Evolutionary conservation across 2,888 invertebrate species (phyloP), one percentile per base, ranked within the genome.

Genomic region (Ectemnius continuus): DNA sequence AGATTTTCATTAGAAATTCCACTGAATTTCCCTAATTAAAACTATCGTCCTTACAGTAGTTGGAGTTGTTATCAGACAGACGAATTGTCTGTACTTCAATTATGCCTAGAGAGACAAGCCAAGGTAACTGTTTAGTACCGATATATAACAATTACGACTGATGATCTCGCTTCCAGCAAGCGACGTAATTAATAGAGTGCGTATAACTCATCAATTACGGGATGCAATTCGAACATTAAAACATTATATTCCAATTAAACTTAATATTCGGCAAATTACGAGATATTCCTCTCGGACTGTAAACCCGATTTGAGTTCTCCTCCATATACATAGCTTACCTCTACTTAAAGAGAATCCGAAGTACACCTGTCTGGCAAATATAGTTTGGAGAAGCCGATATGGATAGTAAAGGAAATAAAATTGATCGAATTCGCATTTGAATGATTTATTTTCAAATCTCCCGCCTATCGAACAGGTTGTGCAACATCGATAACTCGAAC

Each of bases 151-250:
- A 79, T 77, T 70, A 79, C 80, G 75, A 83, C 72, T 80, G 80
- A 82, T 47, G n/a, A n/a, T 66, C 47, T 76, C 66, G 63, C 65
- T 58, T 76, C 73, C 80, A 75, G 67, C 73, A 78, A 71, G 64
- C 72, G 71, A 81, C 77, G 67, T 81, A 83, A 76, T 71, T 76
- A 78, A 79, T 63, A 75, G 57, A 75, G 60, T 82, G 83, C 80
- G 79, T 75, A 82, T 82, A 78, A 78, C 74, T 81, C 76, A 78
- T 3, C 23, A 84, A 75, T 73, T 81, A 81, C 73, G 73, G 74
- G 76, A 82, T 83, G 68, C 75, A 84, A 75, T 84, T 83, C 79
- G 74, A 79, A 69, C 77, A 77, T 81, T 75, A 76, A 79, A 11
- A 4, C 36, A 72, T 74, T 23, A 77, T 81, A 81, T 63, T 76